Conservation (phyloP, 2,797 vertebrate species). For the Geranospiza caerulescens region DNA sequence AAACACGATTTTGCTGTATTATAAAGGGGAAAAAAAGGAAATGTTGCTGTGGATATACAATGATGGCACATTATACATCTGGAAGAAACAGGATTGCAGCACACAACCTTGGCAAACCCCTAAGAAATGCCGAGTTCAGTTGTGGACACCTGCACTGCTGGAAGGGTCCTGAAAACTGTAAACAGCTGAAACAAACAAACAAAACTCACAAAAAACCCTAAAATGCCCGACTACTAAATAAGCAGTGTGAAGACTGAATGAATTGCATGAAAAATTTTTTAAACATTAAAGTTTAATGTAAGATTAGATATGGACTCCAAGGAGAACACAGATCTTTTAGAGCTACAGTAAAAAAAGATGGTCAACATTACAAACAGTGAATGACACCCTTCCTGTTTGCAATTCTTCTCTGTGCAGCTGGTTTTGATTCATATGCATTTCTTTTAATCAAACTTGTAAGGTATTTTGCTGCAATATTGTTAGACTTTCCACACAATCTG, state of each 20-base stretch:
- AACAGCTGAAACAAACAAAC: background rate
- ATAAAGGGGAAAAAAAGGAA: background rate
- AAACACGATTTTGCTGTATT: background rate
- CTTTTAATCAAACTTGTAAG: background rate
- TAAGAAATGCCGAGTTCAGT: background rate
- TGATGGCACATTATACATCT: background rate
- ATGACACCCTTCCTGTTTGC: background rate
- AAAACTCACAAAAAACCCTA: background rate
- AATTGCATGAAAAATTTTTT: background rate
- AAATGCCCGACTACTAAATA: background rate
- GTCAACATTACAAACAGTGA: background rate
- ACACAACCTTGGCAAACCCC: background rate
- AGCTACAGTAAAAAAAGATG: background rate
- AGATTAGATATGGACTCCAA: background rate
- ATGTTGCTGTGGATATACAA: background rate
- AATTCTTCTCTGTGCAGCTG: background rate
- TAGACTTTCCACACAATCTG: background rate
- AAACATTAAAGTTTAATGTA: background rate
- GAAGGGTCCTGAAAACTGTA: background rate
- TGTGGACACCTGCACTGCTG: background rate
- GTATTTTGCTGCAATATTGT: background rate
- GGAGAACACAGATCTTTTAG: background rate
- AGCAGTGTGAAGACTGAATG: background rate
- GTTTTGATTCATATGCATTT: background rate
- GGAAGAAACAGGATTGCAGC: background rate